Conservation (phyloP, 2,888 invertebrate species). For the Hirtodrosophila confusa region DNA sequence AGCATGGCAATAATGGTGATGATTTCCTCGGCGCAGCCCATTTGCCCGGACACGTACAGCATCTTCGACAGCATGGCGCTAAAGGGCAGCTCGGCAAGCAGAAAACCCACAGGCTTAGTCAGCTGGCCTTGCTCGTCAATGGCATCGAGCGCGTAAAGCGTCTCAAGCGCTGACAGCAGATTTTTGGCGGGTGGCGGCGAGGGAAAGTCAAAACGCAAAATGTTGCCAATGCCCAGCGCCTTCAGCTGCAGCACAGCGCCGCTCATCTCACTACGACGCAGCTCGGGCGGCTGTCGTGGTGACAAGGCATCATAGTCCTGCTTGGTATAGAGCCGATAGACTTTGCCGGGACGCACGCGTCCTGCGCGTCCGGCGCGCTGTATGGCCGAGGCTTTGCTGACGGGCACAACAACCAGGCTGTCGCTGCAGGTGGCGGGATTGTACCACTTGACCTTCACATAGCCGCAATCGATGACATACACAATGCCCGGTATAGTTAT, state of each 20-base stretch:
- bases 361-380: conserved; percentile 98
- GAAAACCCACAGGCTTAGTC: conserved; percentile 90
- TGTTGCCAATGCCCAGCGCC: conserved; percentile 96
- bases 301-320: conserved; percentile 89
- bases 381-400: conserved; percentile 94
- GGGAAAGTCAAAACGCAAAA: conserved; percentile 95
- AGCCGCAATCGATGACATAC: conserved; percentile 97
- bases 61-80: conserved; percentile 94
- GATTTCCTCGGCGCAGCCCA: conserved; percentile 96
- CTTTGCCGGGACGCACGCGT: conserved; percentile 92
- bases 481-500: conserved; percentile 96
- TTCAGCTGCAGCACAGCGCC: conserved; percentile 94
- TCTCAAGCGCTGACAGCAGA: conserved; percentile 92
- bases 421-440: conserved; percentile 93
- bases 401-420: conserved; percentile 91
- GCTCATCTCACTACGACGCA: conserved; percentile 94
- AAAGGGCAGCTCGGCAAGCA: conserved; percentile 96
- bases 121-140: conserved; percentile 91
- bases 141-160: conserved; percentile 93
- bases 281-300: conserved; percentile 93
- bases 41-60: conserved; percentile 92
- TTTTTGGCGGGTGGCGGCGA: conserved; percentile 96
- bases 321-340: conserved; percentile 93
- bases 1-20: conserved; percentile 95
- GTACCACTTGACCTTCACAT: conserved; percentile 96